phyloP scores from a whole-genome alignment of 2,888 invertebrate species.

The Epirrhoe tristata region DNA sequence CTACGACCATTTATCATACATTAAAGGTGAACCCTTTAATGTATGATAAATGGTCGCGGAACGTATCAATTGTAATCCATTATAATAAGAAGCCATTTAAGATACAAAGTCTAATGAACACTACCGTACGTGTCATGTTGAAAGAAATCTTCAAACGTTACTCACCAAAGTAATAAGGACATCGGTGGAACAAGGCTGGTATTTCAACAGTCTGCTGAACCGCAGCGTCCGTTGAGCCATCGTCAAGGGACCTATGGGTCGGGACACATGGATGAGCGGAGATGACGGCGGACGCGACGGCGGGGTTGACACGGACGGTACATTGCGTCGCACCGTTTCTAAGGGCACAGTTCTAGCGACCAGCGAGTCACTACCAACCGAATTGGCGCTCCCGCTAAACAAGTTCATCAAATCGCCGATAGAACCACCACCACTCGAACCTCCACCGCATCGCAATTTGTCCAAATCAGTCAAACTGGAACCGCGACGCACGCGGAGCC shows the following conservation, averaged over 20 bases:
- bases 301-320: conserved; percentile 78
- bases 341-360: conserved; percentile 90
- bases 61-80: conserved; percentile 29
- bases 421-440: conserved; percentile 85
- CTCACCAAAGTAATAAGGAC: conserved; percentile 77
- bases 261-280: conserved; percentile 73
- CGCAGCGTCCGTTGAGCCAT: conserved; percentile 89
- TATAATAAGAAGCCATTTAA: conserved; percentile 38
- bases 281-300: conserved; percentile 72
- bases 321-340: conserved; percentile 87
- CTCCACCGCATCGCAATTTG: conserved; percentile 83
- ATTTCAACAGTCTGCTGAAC: conserved; percentile 88
- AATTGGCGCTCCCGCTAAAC: conserved; percentile 89
- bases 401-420: conserved; percentile 93
- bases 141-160: conserved; percentile 42
- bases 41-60: too few species aligned
- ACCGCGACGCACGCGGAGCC: conserved; percentile 87
- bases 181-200: conserved; percentile 86
- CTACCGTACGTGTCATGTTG: conserved; percentile 19
- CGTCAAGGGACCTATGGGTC: conserved; percentile 85
- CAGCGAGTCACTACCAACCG: conserved; percentile 89
- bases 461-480: conserved; percentile 91
- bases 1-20: conserved; percentile 32
- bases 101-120: conserved; percentile 34
- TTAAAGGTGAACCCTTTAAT: too few species aligned